phyloP scores from a whole-genome alignment of 2,113 vertebrate genomes.

The Mungos mungo region DNA sequence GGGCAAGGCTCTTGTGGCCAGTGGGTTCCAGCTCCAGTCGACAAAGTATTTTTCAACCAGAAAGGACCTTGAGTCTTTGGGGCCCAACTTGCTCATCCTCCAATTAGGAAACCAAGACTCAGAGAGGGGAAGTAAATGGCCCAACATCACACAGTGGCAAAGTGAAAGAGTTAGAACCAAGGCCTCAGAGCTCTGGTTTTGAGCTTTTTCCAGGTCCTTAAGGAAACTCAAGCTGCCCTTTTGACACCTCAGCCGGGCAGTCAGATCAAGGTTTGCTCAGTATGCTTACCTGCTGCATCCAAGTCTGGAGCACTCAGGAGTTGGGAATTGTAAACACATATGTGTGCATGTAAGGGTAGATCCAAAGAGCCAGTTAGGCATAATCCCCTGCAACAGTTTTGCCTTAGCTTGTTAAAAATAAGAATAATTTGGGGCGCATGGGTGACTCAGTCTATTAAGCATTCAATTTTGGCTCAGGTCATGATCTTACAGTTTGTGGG shows the following conservation, averaged over 20 bases:
- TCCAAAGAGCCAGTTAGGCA: background rate
- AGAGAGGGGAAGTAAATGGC: background rate
- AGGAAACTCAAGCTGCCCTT: background rate
- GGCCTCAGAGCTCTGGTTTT: background rate
- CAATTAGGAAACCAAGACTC: background rate
- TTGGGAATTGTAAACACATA: fast-evolving
- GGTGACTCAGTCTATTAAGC: too few relatives aligned
- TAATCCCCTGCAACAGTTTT: background rate
- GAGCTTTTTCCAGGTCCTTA: background rate
- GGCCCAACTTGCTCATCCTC: background rate
- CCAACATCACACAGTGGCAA: background rate
- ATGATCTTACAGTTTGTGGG: too few relatives aligned
- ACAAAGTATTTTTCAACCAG: background rate
- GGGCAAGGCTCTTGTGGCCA: background rate
- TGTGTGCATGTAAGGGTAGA: fast-evolving
- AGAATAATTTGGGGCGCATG: background rate
- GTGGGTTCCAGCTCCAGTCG: too few relatives aligned
- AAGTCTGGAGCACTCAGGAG: background rate
- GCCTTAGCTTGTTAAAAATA: background rate
- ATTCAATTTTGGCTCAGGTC: too few relatives aligned
- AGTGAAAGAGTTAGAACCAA: background rate
- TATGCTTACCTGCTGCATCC: too few relatives aligned
- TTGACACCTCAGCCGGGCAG: background rate
- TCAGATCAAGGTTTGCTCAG: background rate
- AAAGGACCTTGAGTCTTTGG: background rate